Base-by-base conservation (phyloP, 2,797 vertebrate species). In the Luscinia luscinia region DNA sequence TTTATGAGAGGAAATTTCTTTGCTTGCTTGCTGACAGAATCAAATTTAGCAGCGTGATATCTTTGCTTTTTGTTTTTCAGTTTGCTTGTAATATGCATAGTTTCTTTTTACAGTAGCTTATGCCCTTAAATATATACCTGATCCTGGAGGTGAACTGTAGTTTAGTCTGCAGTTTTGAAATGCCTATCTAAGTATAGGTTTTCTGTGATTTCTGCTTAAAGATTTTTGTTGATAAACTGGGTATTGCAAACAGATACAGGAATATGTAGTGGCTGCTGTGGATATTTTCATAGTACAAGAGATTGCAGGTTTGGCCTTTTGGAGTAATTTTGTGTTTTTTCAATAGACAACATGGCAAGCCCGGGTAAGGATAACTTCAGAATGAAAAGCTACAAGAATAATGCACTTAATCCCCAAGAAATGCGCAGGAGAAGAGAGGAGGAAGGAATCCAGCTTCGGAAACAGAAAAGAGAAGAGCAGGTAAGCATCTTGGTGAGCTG, bases 321-420 rank as follows among this genome's bases (percentile, higher is more conserved):
- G 26, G 12, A 75, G 23, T 89, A 87, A 82, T 69, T 58, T 66
- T 81, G 55, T 24, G 26, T 74, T 94, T 95, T 78, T 75, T 94
- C 91, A 64, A 51, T 92, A 99, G 98, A 98, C 84, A 96, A 94
- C 16, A 99, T 99, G 99, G 98, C 98, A 41, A 99, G 98, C 96
- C 98, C 98, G 0, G 98, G 98, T 77, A 99, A 98, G 95, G 99
- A 99, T 94, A 98, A 98, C 95, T 98, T 97, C 94, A 98, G 99
- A 96, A 99, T 99, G 98, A 99, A 98, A 97, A 99, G 98, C 97
- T 99, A 99, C 76, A 99, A 99, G 97, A 99, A 99, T 97, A 99
- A 99, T 96, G 99, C 99, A 0, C 95, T 99, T 92, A 99, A 99
- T 97, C 98, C 98, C 54, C 99, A 99, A 97, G 99, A 99, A 96